Evolutionary conservation across 2,888 invertebrate genomes (phyloP), one percentile per base, ranked within the genome.

Genomic region (Andrena camellia): DNA sequence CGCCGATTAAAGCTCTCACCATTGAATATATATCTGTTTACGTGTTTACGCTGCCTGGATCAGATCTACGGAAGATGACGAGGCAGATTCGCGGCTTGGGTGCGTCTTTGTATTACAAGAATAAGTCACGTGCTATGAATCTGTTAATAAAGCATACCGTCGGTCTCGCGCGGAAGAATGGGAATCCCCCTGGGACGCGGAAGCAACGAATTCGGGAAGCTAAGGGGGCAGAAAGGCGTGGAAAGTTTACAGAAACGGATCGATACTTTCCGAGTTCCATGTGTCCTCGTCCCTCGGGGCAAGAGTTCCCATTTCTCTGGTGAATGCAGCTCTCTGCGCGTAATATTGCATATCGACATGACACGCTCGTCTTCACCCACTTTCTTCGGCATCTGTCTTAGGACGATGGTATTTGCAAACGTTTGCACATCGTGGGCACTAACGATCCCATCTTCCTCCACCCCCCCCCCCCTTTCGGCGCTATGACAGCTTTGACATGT

Each of bases 11-110:
- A 35, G 62, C 69, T 74, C 42, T 59, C 26, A 67, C 66, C 54
- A 88, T 68, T 88, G 72, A 89, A 86, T 86, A 62, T 86, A 62
- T 72, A 71, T 88, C 74, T 90, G 70, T 90, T 90, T 90, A 86
- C 90, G 87, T 91, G 79, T 90, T 91, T 90, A 88, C 89, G 91
- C 91, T 91, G 90, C 90, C 84, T 83, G 90, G 90, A 90, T 88
- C 89, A 91, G 90, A 77, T 83, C 90, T 80, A 79, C 83, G 81
- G 90, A 90, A 89, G 90, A 88, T 86, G 88, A 87, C 74, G 90
- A 91, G 87, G 83, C 84, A 87, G 88, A 88, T 78, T 83, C 86
- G 87, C 82, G 86, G 82, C 86, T 86, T 85, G 88, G 91, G 91
- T 91, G 91, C 90, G 91, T 91, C 84, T 90, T 90, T 89, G 87